Base-by-base conservation (phyloP, 2,113 vertebrate genomes). In the Reinhardtius hippoglossoides region DNA sequence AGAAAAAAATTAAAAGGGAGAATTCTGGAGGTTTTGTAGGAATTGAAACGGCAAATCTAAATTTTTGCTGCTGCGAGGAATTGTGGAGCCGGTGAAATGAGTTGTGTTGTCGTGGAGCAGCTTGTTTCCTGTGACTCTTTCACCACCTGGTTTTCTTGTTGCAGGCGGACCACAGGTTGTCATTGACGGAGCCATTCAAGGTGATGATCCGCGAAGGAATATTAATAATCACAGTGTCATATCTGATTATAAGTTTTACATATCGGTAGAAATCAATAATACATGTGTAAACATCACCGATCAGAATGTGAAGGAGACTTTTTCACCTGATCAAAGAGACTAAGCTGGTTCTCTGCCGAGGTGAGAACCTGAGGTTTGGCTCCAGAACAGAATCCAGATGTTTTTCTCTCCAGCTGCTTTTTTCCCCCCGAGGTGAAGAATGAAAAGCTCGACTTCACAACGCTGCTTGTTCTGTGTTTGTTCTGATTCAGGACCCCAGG, bases 101-200 rank as follows among this genome's bases (percentile, higher is more conserved):
- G 4, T 16, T 4, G 16, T 14, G 42, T 44, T 1, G 42, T 14
- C 2, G 42, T 50, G 1, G n/a, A 37, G 35, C 35, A 9, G 35
- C 35, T 37, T 37, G 35, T 2, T 9, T 9, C 35, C 24, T 46
- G 42, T 48, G 18, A 0, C 71, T 68, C 44, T 21, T 76, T 66
- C 10, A 12, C 1, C 0, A 37, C 31, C 5, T 71, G 24, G 23
- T 68, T 27, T 70, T 59, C 89, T 50, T 89, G 68, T 91, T 88
- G 50, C 82, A 88, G 84, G 69, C 44, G 2, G 82, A 89, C 65
- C 81, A 37, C 23, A 82, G 82, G 69, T 85, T 78, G 16, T 90
- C 87, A 10, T 2, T 87, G 57, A n/a, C 27, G 14, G 81, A 84
- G 18, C 14, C 61, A 1, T 37, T 78, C 13, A 78, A 82, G 83